Evolutionary conservation across 2,888 invertebrate species (phyloP).

Genomic region (Agrilus cyanescens): DNA sequence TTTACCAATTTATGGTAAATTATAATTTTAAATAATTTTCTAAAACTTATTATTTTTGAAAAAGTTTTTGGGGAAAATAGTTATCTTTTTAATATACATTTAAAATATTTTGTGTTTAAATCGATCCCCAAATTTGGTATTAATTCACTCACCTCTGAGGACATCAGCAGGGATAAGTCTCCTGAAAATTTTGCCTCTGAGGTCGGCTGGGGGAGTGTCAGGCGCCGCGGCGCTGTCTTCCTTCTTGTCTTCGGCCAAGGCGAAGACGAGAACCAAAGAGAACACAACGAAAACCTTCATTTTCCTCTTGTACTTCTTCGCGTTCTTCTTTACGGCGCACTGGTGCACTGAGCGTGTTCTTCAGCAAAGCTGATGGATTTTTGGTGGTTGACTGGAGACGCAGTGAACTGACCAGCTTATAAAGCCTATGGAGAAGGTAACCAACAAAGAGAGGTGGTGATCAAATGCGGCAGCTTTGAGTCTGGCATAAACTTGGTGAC

Average conservation of each 20-base stretch:
- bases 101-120: too few relatives aligned
- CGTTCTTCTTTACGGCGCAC: neutral
- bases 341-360: too few relatives aligned
- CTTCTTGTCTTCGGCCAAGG: conserved; percentile 39
- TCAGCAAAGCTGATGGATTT: neutral
- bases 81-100: too few relatives aligned
- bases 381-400: conserved; percentile 5
- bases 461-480: too few relatives aligned
- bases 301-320: conserved; percentile 19
- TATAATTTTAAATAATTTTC: too few relatives aligned
- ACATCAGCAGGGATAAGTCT: conserved; percentile 82
- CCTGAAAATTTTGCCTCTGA: conserved; percentile 59
- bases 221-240: conserved; percentile 39
- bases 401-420: neutral
- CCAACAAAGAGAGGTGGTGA: neutral
- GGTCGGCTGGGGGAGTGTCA: conserved; percentile 22
- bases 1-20: too few relatives aligned
- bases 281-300: conserved; percentile 44
- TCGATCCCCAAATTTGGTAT: too few relatives aligned
- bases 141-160: conserved; percentile 69
- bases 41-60: too few relatives aligned
- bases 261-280: conserved; percentile 38
- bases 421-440: conserved; percentile 3
- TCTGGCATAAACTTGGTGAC: too few relatives aligned
- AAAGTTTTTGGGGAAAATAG: too few relatives aligned